Conservation (phyloP, 2,888 invertebrate genomes). For the Pardosa pseudoannulata region DNA sequence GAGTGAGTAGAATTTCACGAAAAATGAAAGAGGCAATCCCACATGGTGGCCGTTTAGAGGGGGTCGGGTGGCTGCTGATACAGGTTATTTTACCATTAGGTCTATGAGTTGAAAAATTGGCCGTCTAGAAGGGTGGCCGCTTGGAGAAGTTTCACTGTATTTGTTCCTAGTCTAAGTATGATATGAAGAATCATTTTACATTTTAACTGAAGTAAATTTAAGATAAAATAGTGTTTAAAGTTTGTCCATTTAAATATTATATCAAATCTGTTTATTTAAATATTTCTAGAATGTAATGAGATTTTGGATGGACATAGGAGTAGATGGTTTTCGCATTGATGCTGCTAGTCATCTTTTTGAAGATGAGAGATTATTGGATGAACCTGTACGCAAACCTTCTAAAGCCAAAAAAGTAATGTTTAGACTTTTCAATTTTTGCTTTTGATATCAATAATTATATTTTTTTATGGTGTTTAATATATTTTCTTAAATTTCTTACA, state of each 20-base stretch:
- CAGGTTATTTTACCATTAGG: too few species aligned
- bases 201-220: too few species aligned
- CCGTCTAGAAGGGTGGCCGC: too few species aligned
- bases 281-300: conserved; percentile 54
- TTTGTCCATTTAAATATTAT: background rate
- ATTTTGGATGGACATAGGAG: conserved; percentile 73
- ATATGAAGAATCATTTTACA: background rate
- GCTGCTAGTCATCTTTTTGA: conserved; percentile 67
- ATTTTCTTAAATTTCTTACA: too few species aligned
- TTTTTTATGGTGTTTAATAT: background rate
- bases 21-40: too few species aligned
- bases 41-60: too few species aligned
- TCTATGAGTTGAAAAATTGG: too few species aligned
- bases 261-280: too few species aligned
- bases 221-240: background rate
- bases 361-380: conserved; percentile 59
- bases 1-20: too few species aligned
- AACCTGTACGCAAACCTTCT: conserved; percentile 56
- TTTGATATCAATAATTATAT: background rate
- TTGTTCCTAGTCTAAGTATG: background rate
- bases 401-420: background rate
- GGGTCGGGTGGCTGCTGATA: too few species aligned
- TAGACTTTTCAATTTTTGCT: too few species aligned
- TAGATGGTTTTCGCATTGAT: conserved; percentile 72
- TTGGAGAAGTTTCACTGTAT: too few species aligned